Evolutionary conservation across 2,888 invertebrate species (phyloP).

Genomic region (Tetragonula carbonaria): DNA sequence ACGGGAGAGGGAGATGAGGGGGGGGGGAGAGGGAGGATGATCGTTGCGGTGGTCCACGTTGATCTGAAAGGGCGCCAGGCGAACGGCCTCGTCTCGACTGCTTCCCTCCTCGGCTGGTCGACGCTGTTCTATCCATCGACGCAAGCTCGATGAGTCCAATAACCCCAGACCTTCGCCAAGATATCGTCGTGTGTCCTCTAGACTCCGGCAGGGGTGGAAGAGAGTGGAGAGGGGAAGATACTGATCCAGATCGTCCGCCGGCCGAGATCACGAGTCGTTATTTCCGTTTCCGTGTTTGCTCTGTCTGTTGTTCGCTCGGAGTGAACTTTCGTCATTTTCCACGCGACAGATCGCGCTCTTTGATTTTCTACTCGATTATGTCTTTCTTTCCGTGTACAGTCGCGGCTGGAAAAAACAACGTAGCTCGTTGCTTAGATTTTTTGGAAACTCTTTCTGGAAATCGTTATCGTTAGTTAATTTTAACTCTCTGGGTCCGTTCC

Average conservation of each 20-base stretch:
- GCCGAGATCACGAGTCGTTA: conserved; percentile 23
- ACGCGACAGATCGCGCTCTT: neutral
- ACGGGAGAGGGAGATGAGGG: neutral
- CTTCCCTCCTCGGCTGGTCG: conserved; percentile 39
- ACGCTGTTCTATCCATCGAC: conserved; percentile 41
- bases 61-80: conserved; percentile 55
- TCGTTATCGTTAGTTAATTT: too few relatives aligned
- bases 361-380: conserved; percentile 30
- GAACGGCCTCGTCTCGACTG: conserved; percentile 47
- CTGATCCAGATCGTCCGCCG: conserved; percentile 5
- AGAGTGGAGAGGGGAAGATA: neutral
- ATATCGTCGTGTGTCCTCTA: conserved; percentile 32
- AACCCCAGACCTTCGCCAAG: conserved; percentile 45
- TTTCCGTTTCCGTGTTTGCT: conserved; percentile 46
- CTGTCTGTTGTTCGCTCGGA: conserved; percentile 4
- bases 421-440: too few relatives aligned
- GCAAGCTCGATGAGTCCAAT: conserved; percentile 56
- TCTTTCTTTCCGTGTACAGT: conserved; percentile 13
- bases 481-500: too few relatives aligned
- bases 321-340: conserved; percentile 13
- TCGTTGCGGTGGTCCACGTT: conserved; percentile 53
- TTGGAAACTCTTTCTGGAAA: too few relatives aligned
- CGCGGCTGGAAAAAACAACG: neutral
- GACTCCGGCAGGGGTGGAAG: too few relatives aligned
- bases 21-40: neutral